Base-by-base conservation (phyloP, 2,797 vertebrate genomes). In the Onychomys leucogaster region DNA sequence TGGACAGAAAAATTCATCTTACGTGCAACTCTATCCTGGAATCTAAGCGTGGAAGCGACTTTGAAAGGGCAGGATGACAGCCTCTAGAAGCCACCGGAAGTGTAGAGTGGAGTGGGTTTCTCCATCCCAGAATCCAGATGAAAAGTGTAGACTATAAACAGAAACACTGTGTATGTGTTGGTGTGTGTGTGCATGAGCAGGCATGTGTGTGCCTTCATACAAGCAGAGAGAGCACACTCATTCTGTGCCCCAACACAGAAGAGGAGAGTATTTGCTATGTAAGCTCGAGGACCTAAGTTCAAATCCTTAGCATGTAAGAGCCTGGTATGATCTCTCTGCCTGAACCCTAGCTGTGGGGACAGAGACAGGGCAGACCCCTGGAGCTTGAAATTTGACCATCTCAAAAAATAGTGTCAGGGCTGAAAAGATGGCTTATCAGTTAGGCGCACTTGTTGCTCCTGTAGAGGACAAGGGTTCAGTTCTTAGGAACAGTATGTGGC, bases 1-100 rank as follows among this genome's bases (percentile, higher is more conserved):
- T n/a, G 80, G 87, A 94, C n/a, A 90, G 89, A 92, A 95, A 80
- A 82, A 77, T 52, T 85, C 59, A 52, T 84, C 21, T 93, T 16
- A 41, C 63, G 61, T 55, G 46, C 32, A 3, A 49, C 75, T 88
- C 82, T 80, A 49, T 89, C 90, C 19, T 59, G 37, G 46, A 81
- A 80, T 84, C 83, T 32, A 77, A 46, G 19, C 14, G 7, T 52
- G 43, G 41, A 89, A 89, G 67, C 63, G 34, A 71, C 55, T 95
- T 65, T 27, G 73, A 25, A 83, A 61, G 46, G 76, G 16, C 61
- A 9, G 12, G 34, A 52, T 17, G 25, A 37, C 69, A 83, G 81
- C 41, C 46, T 82, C 85, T 32, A 61, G 71, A 92, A 84, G 52
- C 78, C 96, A 76, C 27, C 6, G 55, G 63, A 95, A 29, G 11